A percentile compares a stretch with the other conserved stretches of the same genome.
Conservation (phyloP, 2,888 invertebrate species). For the Serrognathus titanus region DNA sequence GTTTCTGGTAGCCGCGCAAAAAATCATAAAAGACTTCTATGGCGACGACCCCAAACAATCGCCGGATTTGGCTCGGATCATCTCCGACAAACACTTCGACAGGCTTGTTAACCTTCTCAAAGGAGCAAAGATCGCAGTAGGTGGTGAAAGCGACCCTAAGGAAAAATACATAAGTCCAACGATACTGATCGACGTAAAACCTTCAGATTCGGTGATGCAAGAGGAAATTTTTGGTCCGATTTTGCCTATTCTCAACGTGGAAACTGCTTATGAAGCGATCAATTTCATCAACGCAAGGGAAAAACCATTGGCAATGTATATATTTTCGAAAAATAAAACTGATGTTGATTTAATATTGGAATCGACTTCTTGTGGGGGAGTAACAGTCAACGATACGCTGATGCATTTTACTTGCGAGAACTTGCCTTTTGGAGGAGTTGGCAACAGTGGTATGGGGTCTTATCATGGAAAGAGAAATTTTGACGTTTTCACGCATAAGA, state of each 20-base stretch:
- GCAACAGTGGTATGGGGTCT: constrained; percentile 86
- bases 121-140: constrained; percentile 70
- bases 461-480: constrained; percentile 91
- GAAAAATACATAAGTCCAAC: constrained; percentile 80
- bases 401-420: constrained; percentile 83
- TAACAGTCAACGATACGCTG: constrained; percentile 81
- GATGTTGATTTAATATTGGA: constrained; percentile 61
- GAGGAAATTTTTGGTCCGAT: constrained; percentile 98
- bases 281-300: constrained; percentile 83
- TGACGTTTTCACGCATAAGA: constrained; percentile 92
- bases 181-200: constrained; percentile 69
- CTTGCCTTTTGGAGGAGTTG: constrained; percentile 97
- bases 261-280: constrained; percentile 84
- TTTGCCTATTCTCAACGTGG: constrained; percentile 81
- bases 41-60: constrained; percentile 76
- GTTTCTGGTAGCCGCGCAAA: constrained; percentile 49
- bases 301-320: constrained; percentile 85
- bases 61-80: constrained; percentile 75
- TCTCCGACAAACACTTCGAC: constrained; percentile 84
- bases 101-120: constrained; percentile 63
- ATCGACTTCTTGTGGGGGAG: constrained; percentile 76
- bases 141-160: constrained; percentile 71
- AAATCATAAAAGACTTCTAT: constrained; percentile 76
- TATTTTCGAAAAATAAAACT: constrained; percentile 67
- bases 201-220: constrained; percentile 73